phyloP scores from a whole-genome alignment of 2,888 invertebrate species.

The Lithosia quadra region DNA sequence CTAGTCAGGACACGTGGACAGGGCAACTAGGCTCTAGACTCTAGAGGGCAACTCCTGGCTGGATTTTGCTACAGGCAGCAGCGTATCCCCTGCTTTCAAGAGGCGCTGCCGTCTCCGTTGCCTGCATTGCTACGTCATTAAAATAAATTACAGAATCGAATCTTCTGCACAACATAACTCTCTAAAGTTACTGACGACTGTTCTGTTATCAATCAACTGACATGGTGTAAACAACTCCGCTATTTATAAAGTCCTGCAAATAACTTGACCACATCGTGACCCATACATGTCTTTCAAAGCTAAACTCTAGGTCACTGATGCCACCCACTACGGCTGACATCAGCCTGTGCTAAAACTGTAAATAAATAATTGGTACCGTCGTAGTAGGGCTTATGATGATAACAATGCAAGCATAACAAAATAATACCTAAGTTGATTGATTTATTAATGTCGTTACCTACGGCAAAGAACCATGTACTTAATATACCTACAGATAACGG shows the following conservation, averaged over 20 bases:
- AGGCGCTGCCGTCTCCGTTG: too few relatives aligned
- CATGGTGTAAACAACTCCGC: slow-evolving; percentile 69
- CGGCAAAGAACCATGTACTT: not conserved
- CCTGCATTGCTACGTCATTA: not conserved
- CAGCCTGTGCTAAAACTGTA: not conserved
- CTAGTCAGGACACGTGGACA: too few relatives aligned
- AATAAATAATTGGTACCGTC: not conserved
- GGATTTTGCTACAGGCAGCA: too few relatives aligned
- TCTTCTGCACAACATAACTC: slow-evolving; percentile 42
- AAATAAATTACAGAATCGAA: slow-evolving; percentile 52
- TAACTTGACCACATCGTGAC: slow-evolving; percentile 57
- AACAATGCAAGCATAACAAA: not conserved
- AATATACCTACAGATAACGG: not conserved
- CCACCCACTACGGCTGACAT: slow-evolving; percentile 33
- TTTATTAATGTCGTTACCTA: not conserved
- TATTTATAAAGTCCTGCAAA: slow-evolving; percentile 64
- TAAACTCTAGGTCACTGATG: slow-evolving; percentile 37
- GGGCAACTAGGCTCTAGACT: too few relatives aligned
- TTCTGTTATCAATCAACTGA: slow-evolving; percentile 55
- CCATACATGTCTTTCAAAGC: slow-evolving; percentile 58
- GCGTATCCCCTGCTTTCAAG: too few relatives aligned
- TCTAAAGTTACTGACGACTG: slow-evolving; percentile 27
- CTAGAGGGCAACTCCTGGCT: too few relatives aligned
- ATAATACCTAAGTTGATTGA: slow-evolving; percentile 4
- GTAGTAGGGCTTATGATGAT: not conserved